Conservation (phyloP, 37 sponge, comb jelly and placozoan genomes). For the Theonella swinhoei region DNA sequence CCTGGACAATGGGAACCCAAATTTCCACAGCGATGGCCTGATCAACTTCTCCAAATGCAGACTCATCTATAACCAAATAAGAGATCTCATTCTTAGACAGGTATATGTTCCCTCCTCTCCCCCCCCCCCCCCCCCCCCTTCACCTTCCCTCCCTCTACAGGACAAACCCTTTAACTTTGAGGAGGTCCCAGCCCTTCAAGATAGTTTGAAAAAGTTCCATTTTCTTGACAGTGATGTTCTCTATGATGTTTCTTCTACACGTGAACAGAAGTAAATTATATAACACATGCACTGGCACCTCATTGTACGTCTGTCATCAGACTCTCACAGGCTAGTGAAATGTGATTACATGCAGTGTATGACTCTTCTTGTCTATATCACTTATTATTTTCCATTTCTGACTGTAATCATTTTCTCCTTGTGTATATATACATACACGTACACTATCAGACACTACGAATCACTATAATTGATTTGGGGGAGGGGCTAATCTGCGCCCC, state of each 20-base stretch:
- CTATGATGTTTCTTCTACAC: conserved; percentile 82
- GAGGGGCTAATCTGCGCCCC: no score
- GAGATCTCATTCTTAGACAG: conserved; percentile 85
- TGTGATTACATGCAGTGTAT: no score
- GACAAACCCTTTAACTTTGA: conserved; percentile 86
- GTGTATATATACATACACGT: no score
- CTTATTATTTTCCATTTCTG: no score
- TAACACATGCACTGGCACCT: no score
- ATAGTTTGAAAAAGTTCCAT: conserved; percentile 68
- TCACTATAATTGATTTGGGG: no score
- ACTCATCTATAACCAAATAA: conserved; percentile 85
- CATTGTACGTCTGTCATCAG: no score
- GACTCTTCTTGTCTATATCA: no score
- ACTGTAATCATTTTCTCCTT: no score
- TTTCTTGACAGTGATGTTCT: conserved; percentile 83
- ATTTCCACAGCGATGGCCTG: conserved; percentile 72
- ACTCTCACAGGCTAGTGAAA: no score
- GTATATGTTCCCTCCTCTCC: conserved; percentile 26
- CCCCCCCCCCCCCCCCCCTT: background rate
- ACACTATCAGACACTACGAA: no score
- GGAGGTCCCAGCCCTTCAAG: conserved; percentile 77
- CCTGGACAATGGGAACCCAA: conserved; percentile 87
- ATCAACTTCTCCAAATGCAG: conserved; percentile 96
- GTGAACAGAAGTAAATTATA: conserved; percentile 77
- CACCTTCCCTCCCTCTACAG: conserved; percentile 21